A percentile compares a stretch with the other conserved stretches of the same genome.
Evolutionary conservation across 2,797 vertebrate species (phyloP).

Genomic region (Dallia pectoralis): DNA sequence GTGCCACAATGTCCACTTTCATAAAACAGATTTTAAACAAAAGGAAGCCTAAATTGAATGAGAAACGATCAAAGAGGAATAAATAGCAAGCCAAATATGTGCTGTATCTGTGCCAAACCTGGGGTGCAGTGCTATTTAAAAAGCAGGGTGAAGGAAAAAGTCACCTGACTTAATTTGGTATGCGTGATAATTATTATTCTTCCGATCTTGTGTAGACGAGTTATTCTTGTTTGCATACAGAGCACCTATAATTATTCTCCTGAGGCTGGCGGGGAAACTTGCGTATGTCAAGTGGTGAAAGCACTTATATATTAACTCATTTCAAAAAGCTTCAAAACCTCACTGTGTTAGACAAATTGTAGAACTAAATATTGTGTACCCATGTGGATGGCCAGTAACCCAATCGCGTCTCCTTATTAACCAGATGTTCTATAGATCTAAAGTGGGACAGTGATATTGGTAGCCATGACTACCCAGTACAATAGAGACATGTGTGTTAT

Average conservation of each 20-base stretch:
- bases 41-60: conserved; percentile 29
- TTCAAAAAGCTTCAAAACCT: conserved; percentile 51
- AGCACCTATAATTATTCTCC: conserved; percentile 57
- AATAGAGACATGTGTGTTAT: neutral
- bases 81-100: conserved; percentile 41
- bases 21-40: conserved; percentile 35
- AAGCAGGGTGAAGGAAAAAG: conserved; percentile 33
- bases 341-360: conserved; percentile 39
- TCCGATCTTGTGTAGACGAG: conserved; percentile 60
- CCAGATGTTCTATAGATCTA: conserved; percentile 40
- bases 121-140: conserved; percentile 40
- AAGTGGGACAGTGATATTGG: conserved; percentile 39
- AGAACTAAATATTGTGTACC: conserved; percentile 50
- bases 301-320: conserved; percentile 51
- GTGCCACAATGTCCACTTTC: conserved; percentile 7
- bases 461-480: neutral
- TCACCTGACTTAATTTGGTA: conserved; percentile 55
- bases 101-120: conserved; percentile 35
- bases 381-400: conserved; percentile 43
- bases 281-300: conserved; percentile 42
- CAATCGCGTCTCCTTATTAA: conserved; percentile 50
- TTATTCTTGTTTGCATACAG: conserved; percentile 59
- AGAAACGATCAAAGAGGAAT: conserved; percentile 38
- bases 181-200: conserved; percentile 44
- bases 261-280: conserved; percentile 29